Conservation (phyloP, 2,888 invertebrate species). For the Eilema caniola region DNA sequence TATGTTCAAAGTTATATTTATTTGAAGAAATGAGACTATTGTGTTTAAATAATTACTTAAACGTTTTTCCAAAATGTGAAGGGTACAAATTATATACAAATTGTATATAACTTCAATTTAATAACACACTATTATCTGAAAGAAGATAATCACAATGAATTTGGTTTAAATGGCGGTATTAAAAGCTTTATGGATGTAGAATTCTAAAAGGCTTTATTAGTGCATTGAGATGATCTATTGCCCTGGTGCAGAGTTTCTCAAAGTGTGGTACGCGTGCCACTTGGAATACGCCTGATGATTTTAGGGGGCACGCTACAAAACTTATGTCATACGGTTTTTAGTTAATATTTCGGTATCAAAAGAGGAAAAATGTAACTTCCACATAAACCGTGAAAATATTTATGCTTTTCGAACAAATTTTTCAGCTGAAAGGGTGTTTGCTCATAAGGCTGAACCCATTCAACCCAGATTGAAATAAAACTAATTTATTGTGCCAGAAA, state of each 20-base stretch:
- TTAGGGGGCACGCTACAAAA: too few relatives aligned
- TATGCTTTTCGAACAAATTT: too few relatives aligned
- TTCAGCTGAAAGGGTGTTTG: too few relatives aligned
- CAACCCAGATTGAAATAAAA: too few relatives aligned
- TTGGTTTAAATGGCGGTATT: slow-evolving; percentile 13
- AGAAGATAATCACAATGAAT: slow-evolving; percentile 20
- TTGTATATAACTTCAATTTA: slow-evolving; percentile 16
- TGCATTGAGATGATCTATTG: slow-evolving; percentile 1
- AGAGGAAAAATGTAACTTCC: too few relatives aligned
- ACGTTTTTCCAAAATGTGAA: slow-evolving; percentile 14
- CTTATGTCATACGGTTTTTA: too few relatives aligned
- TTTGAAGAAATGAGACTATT: background rate
- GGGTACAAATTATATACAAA: slow-evolving; percentile 16
- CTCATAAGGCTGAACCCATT: too few relatives aligned
- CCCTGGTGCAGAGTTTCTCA: background rate
- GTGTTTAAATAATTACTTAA: background rate
- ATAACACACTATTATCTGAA: slow-evolving; percentile 17
- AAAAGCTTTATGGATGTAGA: slow-evolving; percentile 5
- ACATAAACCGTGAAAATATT: too few relatives aligned
- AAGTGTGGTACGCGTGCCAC: background rate
- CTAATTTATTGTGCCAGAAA: too few relatives aligned
- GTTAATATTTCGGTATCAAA: too few relatives aligned
- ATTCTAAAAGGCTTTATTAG: slow-evolving; percentile 8
- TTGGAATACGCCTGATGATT: background rate
- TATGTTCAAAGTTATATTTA: background rate